Base-by-base conservation (phyloP, 2,888 invertebrate species). In the Augochlorella aurata region DNA sequence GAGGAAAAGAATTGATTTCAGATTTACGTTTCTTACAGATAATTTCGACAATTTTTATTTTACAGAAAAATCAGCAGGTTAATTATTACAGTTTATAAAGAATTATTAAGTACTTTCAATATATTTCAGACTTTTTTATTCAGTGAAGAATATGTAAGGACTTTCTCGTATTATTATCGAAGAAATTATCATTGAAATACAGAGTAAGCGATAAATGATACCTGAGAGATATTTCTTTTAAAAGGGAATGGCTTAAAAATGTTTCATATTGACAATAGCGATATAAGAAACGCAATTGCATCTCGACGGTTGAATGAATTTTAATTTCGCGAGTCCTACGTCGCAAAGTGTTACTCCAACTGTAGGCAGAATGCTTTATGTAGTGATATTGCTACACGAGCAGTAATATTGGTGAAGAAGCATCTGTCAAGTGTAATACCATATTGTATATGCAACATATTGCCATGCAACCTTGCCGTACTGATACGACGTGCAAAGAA, bases 371-470 rank as follows among this genome's bases (percentile, higher is more conserved):
- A 63, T 63, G 18, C 38, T 45, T 18, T 45, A 44, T n/a, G n/a
- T 1, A 61, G 69, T 63, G 50, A 76, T 77, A 75, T 75, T 49
- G 38, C 58, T 68, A 45, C 18, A 24, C 18, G 29, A 38, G 63
- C 16, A 18, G 58, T 29, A 58, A 68, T 61, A 58, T 75, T 18
- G 44, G n/a, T 18, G 47, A 68, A 58, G 50, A 74, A 50, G n/a
- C 54, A 68, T 67, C 24, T 58, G 67, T 68, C 24, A 49, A n/a
- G 61, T 21, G 49, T 61, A 75, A 69, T 21, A 49, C 12, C 49
- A 63, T 67, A 67, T 61, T 21, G 69, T 65, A 45, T 21, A 54
- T 16, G 74, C 21, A 75, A 75, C 16, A 69, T 69, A 69, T 75
- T 75, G 61, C 49, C 49, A 45, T 63, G 74, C 67, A 74, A 74